Conservation (phyloP, 2,888 invertebrate species). For the Drosophila barbarae region DNA sequence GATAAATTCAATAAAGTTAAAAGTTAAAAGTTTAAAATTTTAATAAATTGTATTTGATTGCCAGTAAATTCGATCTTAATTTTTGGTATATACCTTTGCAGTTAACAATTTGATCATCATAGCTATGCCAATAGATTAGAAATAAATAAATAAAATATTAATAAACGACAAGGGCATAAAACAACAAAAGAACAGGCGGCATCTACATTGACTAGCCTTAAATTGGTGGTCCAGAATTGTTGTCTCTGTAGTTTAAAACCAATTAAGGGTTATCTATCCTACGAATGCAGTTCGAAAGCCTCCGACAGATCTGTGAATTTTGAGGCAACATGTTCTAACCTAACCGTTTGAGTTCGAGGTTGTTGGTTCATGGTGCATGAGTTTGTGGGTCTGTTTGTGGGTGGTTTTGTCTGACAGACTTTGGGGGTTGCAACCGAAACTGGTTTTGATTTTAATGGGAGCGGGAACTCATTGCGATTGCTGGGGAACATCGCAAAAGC, state of each 20-base stretch:
- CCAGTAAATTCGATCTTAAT: too few relatives aligned
- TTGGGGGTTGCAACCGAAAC: conserved; percentile 12
- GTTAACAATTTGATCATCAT: too few relatives aligned
- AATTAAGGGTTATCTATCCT: neutral
- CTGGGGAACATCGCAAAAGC: conserved; percentile 1
- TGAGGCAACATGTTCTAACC: neutral
- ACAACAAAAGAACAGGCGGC: too few relatives aligned
- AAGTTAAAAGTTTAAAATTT: too few relatives aligned
- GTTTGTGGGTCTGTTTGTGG: neutral
- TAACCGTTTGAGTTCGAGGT: conserved; percentile 1
- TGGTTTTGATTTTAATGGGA: neutral
- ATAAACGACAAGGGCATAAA: too few relatives aligned
- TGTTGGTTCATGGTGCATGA: conserved; percentile 6
- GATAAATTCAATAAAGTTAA: too few relatives aligned
- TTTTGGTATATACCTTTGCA: too few relatives aligned
- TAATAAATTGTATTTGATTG: too few relatives aligned
- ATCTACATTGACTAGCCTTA: too few relatives aligned
- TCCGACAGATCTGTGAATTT: neutral
- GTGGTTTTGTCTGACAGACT: neutral
- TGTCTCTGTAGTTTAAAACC: neutral
- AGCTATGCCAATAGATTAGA: too few relatives aligned
- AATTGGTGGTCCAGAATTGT: neutral
- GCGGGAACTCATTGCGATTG: neutral
- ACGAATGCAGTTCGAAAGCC: too few relatives aligned
- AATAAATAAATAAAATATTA: too few relatives aligned